Evolutionary conservation across 92 coral and sea anemone species (phyloP).

Genomic region (Heliopora coerulea): DNA sequence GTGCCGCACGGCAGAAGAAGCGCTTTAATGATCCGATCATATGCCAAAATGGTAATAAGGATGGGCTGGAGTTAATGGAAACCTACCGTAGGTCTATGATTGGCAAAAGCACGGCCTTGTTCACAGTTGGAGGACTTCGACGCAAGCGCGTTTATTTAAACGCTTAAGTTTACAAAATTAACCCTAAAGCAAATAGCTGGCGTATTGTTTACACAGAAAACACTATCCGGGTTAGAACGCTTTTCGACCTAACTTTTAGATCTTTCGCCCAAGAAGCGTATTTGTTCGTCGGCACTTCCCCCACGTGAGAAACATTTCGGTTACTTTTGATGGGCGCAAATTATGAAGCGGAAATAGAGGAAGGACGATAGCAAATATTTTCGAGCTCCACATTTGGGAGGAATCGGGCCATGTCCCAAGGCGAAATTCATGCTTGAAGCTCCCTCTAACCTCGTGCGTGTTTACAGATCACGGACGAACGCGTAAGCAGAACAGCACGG

Average conservation of each 20-base stretch:
- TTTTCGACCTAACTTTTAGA: neutral
- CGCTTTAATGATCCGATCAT: constrained; percentile 27
- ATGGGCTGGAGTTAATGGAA: constrained; percentile 36
- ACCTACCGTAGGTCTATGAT: constrained; percentile 40
- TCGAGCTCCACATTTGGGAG: too few species aligned
- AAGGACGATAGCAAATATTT: neutral
- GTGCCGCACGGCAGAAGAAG: constrained; percentile 12
- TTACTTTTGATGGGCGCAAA: constrained; percentile 15
- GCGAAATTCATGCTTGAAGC: too few species aligned
- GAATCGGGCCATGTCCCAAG: too few species aligned
- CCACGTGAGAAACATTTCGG: neutral
- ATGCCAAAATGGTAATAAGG: constrained; percentile 30
- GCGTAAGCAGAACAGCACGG: too few species aligned
- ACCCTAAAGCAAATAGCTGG: constrained; percentile 20
- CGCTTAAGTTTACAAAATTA: constrained; percentile 32
- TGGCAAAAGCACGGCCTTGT: constrained; percentile 18
- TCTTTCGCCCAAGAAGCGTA: constrained; percentile 16
- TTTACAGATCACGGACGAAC: too few species aligned
- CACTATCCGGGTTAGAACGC: constrained; percentile 17
- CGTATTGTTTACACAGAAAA: constrained; percentile 34
- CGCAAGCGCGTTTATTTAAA: constrained; percentile 35
- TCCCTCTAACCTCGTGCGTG: too few species aligned
- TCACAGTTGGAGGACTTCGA: constrained; percentile 37
- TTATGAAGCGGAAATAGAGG: constrained; percentile 30
- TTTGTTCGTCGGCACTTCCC: neutral